phyloP scores from a whole-genome alignment of 2,888 invertebrate genomes.

The Hetaerina titia region DNA sequence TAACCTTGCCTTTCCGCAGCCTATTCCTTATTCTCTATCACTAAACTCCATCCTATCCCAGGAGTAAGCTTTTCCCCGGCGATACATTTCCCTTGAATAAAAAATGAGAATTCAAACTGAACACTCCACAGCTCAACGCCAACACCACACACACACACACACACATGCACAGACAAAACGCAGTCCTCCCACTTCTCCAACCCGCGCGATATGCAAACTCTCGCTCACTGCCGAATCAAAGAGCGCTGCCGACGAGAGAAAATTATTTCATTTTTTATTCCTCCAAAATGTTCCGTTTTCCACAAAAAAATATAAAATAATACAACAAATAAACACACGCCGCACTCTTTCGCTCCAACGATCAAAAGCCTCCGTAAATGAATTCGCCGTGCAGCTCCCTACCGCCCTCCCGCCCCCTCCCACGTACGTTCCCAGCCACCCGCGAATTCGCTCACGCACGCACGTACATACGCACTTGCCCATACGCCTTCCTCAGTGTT shows the following conservation, averaged over 20 bases:
- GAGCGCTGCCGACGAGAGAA: not conserved
- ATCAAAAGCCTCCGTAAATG: slow-evolving; percentile 44
- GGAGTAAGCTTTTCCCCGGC: not conserved
- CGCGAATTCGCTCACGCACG: not conserved
- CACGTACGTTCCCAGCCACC: not conserved
- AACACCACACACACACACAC: not conserved
- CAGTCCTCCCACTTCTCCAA: not conserved
- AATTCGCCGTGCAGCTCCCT: not conserved
- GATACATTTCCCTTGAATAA: not conserved
- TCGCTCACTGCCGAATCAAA: slow-evolving; percentile 21
- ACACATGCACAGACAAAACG: not conserved
- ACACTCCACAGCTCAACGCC: not conserved
- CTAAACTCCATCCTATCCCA: not conserved
- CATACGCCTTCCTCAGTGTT: not conserved
- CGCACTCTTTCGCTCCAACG: slow-evolving; percentile 34
- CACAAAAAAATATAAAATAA: not conserved
- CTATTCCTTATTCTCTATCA: not conserved
- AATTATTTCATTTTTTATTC: not conserved
- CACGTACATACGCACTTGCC: not conserved
- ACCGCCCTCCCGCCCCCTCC: not conserved
- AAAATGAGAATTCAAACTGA: not conserved
- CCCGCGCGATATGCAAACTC: slow-evolving; percentile 31
- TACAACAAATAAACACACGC: not conserved
- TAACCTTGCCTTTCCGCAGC: not conserved
- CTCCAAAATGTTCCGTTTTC: not conserved